Evolutionary conservation across 92 coral and sea anemone species (phyloP), one percentile per base, ranked within the genome.

Genomic region (Hydrozoanthus gracilis): DNA sequence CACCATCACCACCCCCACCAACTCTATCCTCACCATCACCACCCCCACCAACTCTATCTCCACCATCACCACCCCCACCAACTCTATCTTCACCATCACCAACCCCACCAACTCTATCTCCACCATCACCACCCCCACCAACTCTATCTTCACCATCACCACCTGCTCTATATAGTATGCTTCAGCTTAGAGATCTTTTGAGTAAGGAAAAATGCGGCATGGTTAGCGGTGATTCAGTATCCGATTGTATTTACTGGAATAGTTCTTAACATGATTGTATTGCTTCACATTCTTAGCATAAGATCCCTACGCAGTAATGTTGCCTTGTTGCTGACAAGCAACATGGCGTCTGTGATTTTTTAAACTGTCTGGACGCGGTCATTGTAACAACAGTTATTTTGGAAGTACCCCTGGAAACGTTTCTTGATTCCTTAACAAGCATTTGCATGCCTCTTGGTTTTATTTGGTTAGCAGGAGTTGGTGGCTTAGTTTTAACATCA

Each of bases 391-490:
- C 84, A 44, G 8, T 79, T 3, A 54, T 60, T 3, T 8, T 79
- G 14, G 65, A 76, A 44, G 16, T 86, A 49, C 44, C 89, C 3
- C 92, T 90, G 51, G 83, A 76, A 8, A 70, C 6, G 0, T 92
- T 90, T 61, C 35, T 86, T 14, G 45, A 61, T 0, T 64, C 27
- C 60, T 18, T 90, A 44, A 44, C 74, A 52, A 44, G 46, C 3
- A 73, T 92, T 2, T 94, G 98, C 62, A 88, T 92, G 3, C 87
- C 89, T 4, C 82, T 94, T 50, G 98, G 98, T 0, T 78, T 90
- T 56, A 44, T 94, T 82, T 94, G 98, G 98, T 87, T 87, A 4
- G 61, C 83, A 67, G 95, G 95, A 3, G 93, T 92, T 27, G 65
- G 87, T 16, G 79, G 67, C 3, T 91, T 92, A 3, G 86, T 90